Conservation (phyloP, 2,888 invertebrate species). For the Ormyrus rosae region DNA sequence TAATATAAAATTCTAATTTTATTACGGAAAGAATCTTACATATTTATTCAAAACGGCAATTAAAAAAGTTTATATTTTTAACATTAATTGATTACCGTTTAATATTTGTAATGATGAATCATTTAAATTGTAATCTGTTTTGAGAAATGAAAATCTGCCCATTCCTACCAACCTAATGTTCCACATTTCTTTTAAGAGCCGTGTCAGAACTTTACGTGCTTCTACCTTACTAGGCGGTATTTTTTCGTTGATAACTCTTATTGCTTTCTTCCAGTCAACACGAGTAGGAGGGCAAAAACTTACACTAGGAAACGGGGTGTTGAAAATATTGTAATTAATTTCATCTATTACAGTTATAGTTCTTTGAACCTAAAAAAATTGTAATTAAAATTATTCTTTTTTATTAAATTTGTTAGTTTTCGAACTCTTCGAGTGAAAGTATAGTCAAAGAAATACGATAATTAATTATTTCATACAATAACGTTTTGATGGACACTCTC, state of each 20-base stretch:
- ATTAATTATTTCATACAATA: background rate
- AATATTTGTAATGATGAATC: background rate
- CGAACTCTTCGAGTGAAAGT: too few relatives aligned
- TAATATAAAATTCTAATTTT: background rate
- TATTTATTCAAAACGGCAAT: too few relatives aligned
- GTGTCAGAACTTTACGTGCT: background rate
- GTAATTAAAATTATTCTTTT: too few relatives aligned
- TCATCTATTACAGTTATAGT: conserved; percentile 64
- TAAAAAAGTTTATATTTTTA: background rate
- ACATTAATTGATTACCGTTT: background rate
- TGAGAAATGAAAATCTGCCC: background rate
- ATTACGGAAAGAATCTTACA: background rate
- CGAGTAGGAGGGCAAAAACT: conserved; percentile 65
- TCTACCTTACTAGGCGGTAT: conserved; percentile 3
- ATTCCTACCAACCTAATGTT: background rate
- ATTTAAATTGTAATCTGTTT: background rate
- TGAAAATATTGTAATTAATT: conserved; percentile 62
- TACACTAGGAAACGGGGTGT: conserved; percentile 67
- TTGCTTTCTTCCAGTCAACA: conserved; percentile 64
- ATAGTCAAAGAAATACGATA: background rate
- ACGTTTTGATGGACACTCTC: background rate
- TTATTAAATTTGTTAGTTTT: too few relatives aligned
- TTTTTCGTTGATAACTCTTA: conserved; percentile 40
- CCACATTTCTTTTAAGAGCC: background rate
- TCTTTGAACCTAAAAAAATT: conserved; percentile 50